Evolutionary conservation across 2,797 vertebrate genomes (phyloP).

Genomic region (Falco naumanni): DNA sequence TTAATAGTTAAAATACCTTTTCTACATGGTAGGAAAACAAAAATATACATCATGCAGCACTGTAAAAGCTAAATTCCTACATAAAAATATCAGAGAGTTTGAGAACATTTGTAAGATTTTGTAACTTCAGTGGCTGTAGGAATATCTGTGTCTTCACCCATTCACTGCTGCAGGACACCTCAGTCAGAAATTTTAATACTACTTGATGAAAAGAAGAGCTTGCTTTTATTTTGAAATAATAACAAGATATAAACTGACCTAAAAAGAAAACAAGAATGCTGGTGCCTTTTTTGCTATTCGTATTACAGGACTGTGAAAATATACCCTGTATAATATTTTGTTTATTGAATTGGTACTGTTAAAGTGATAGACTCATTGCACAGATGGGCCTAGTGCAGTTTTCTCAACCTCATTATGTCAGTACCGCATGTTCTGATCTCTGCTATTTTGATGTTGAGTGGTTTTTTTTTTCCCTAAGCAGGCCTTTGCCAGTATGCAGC

Average conservation of each 20-base stretch:
- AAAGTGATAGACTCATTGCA: conserved; percentile 34
- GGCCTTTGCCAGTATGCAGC: conserved; percentile 51
- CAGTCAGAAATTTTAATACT: not conserved
- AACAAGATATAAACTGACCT: not conserved
- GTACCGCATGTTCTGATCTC: conserved; percentile 67
- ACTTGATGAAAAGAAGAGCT: not conserved
- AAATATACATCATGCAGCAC: not conserved
- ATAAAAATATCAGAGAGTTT: not conserved
- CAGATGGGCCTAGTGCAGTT: conserved; percentile 60
- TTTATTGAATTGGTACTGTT: conserved; percentile 20
- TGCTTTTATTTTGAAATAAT: not conserved
- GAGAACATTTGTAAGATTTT: not conserved
- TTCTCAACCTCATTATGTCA: conserved; percentile 63
- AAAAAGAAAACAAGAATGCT: not conserved
- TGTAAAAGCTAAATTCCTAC: not conserved
- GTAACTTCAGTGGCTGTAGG: not conserved
- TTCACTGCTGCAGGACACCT: not conserved
- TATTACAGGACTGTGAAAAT: not conserved
- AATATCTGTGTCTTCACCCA: not conserved
- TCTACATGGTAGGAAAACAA: not conserved
- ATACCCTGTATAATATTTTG: not conserved
- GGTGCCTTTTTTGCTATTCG: not conserved
- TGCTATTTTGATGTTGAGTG: conserved; percentile 53
- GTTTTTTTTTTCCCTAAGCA: conserved; percentile 15
- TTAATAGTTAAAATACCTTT: not conserved